phyloP scores from a whole-genome alignment of 2,888 invertebrate species.

The Phyto melanocephala region DNA sequence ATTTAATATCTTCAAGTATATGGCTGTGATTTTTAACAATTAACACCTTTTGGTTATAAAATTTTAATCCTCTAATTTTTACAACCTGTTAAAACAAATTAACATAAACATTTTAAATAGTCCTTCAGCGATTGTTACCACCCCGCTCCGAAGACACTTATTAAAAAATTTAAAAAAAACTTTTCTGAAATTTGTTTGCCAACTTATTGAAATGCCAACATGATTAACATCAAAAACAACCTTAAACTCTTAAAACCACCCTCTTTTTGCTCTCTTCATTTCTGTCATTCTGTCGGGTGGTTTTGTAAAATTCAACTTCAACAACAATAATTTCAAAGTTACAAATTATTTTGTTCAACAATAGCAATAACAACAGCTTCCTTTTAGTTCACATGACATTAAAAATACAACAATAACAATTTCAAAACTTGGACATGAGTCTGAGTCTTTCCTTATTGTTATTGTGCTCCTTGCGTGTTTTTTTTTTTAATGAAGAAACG shows the following conservation, averaged over 20 bases:
- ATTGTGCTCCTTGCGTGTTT: not conserved
- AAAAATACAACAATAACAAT: conserved; percentile 5
- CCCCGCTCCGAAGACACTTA: not conserved
- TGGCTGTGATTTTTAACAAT: not conserved
- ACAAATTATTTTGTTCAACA: conserved; percentile 48
- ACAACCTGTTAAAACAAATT: conserved; percentile 46
- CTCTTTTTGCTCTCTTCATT: not conserved
- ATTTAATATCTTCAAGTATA: not conserved
- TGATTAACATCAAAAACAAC: conserved; percentile 24
- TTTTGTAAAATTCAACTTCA: not conserved
- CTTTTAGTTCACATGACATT: conserved; percentile 20
- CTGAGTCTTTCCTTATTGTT: not conserved
- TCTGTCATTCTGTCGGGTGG: not conserved
- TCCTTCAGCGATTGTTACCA: conserved; percentile 42
- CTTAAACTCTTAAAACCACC: conserved; percentile 39
- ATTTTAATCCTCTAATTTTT: conserved; percentile 32
- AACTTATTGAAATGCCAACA: conserved; percentile 45
- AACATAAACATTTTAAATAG: conserved; percentile 39
- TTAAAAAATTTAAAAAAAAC: conserved; percentile 25
- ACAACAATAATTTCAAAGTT: conserved; percentile 33
- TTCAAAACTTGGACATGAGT: conserved; percentile 3
- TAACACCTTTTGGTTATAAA: conserved; percentile 18
- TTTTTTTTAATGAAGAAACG: conserved; percentile 13
- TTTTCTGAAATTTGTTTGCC: conserved; percentile 43
- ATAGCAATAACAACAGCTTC: conserved; percentile 38